Percentiles rank a stretch among this genome's conserved stretches.
These are phyloP conservation scores for Platalea minor DNA, from an alignment of 2,797 vertebrate species.

Conservation along the genomic window DNA sequence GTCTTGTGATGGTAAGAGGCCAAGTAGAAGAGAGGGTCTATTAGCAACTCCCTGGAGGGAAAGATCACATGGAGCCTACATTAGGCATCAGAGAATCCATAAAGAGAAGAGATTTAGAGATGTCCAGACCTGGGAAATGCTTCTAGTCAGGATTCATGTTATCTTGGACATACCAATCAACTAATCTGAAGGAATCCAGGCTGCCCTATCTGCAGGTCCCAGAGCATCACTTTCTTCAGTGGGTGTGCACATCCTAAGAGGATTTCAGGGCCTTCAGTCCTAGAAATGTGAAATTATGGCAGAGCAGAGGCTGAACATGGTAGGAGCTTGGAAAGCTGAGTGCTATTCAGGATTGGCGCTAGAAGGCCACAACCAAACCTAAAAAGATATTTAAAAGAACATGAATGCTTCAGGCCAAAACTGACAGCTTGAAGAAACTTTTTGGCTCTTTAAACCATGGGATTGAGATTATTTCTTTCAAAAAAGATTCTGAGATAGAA, in stretches of 20 bases:
- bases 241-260: not conserved
- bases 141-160: not conserved
- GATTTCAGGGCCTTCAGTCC: not conserved
- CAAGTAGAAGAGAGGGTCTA: not conserved
- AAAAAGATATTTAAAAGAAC: not conserved
- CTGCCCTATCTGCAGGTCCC: not conserved
- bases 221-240: not conserved
- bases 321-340: not conserved
- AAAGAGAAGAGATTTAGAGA: not conserved
- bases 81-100: not conserved
- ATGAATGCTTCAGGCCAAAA: not conserved
- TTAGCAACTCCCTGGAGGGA: not conserved
- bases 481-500: not conserved
- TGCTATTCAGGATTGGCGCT: rapidly evolving
- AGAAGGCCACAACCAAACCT: not conserved
- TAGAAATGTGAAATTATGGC: not conserved
- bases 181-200: not conserved
- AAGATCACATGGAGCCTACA: not conserved
- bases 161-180: not conserved
- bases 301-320: not conserved
- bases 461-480: not conserved
- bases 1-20: not conserved
- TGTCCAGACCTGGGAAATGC: not conserved
- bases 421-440: not conserved
- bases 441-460: not conserved